Evolutionary conservation across 2,888 invertebrate genomes (phyloP).

Genomic region (Tachina grossa): DNA sequence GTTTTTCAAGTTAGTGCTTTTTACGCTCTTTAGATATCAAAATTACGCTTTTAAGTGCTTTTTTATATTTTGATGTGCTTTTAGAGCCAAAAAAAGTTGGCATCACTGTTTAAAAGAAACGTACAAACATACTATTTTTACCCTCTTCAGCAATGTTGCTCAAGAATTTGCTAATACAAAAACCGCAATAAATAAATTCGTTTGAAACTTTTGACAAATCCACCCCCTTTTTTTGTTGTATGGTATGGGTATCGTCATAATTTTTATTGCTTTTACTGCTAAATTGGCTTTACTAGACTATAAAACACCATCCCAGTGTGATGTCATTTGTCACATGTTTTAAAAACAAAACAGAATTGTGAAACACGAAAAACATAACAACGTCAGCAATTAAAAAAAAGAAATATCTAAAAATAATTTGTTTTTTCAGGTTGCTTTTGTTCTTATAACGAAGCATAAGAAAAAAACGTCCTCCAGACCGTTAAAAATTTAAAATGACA

Average conservation of each 20-base stretch:
- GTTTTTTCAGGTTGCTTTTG: not conserved
- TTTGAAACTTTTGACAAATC: slow-evolving; percentile 6
- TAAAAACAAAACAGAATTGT: slow-evolving; percentile 22
- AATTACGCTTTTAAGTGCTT: no score
- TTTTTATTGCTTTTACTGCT: slow-evolving; percentile 25
- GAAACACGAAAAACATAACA: slow-evolving; percentile 21
- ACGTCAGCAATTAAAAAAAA: slow-evolving; percentile 23
- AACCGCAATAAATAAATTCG: not conserved
- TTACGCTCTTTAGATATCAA: no score
- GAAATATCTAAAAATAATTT: slow-evolving; percentile 52
- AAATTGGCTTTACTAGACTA: slow-evolving; percentile 27
- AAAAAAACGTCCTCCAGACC: slow-evolving; percentile 39
- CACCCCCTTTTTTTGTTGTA: slow-evolving; percentile 46
- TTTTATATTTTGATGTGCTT: no score
- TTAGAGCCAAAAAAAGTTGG: no score
- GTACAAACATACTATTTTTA: slow-evolving; percentile 7
- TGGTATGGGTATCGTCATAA: slow-evolving; percentile 1
- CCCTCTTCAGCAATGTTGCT: slow-evolving; percentile 12
- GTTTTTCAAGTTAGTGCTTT: no score
- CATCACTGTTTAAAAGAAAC: slow-evolving; percentile 2
- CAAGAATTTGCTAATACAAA: not conserved
- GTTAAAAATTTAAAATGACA: slow-evolving; percentile 20
- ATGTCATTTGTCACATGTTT: slow-evolving; percentile 73
- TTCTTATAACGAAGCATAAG: not conserved
- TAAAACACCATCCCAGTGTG: slow-evolving; percentile 67